A percentile compares a stretch with the other conserved stretches of the same genome.
Conservation (phyloP, 2,888 invertebrate genomes). For the Pammene aurita region DNA sequence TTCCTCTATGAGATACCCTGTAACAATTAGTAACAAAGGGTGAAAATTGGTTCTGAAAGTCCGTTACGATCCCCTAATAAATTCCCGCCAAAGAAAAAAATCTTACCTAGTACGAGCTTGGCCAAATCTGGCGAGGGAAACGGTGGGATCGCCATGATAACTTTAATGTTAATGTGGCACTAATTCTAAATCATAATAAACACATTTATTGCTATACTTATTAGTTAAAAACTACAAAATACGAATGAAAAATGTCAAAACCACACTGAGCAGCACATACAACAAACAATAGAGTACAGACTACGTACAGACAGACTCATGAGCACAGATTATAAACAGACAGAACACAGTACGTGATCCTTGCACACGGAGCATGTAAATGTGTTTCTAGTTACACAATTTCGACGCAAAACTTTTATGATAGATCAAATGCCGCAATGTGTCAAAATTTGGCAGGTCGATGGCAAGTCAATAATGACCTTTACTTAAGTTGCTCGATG, state of each 20-base stretch:
- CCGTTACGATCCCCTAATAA: slow-evolving; percentile 48
- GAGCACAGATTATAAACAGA: slow-evolving; percentile 1
- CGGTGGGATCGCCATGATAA: slow-evolving; percentile 68
- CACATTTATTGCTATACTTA: slow-evolving; percentile 15
- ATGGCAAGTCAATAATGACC: no score
- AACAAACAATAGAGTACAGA: slow-evolving; percentile 16
- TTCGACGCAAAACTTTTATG: no score
- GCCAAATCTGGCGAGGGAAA: slow-evolving; percentile 77
- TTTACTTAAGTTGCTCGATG: no score
- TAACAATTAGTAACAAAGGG: slow-evolving; percentile 28
- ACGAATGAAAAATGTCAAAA: slow-evolving; percentile 33
- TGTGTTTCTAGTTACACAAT: no score
- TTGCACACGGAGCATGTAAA: no score
- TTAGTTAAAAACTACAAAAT: slow-evolving; percentile 22
- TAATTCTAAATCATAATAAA: slow-evolving; percentile 31
- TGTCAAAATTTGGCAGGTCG: no score
- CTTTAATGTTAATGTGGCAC: background rate
- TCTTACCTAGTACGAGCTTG: slow-evolving; percentile 75
- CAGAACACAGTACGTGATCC: background rate
- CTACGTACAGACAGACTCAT: no score
- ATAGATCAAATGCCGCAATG: no score
- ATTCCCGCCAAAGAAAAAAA: slow-evolving; percentile 74
- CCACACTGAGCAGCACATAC: slow-evolving; percentile 27
- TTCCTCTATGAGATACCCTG: slow-evolving; percentile 79
- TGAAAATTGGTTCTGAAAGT: slow-evolving; percentile 21